These are phyloP conservation scores for Camelus bactrianus DNA, from an alignment of 2,113 vertebrate species.

Conservation along the genomic window DNA sequence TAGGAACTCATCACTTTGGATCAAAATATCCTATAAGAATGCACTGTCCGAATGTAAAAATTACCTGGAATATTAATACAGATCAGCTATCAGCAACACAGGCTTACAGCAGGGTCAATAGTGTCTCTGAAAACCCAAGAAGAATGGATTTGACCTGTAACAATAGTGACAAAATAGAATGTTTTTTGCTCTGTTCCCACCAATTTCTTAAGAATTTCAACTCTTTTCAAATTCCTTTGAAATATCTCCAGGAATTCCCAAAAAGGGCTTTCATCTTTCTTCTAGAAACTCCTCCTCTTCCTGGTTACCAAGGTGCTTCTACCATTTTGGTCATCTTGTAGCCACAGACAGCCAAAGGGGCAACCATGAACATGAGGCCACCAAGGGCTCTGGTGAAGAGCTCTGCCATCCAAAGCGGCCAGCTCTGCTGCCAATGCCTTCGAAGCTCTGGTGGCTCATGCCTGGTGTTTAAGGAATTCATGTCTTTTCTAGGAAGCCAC, in stretches of 20 bases:
- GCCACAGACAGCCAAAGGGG: not conserved
- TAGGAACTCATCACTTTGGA: not conserved
- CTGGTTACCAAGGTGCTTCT: not conserved
- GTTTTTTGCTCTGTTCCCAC: not conserved
- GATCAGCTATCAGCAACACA: not conserved
- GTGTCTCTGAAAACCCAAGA: not conserved
- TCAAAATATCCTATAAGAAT: conserved; percentile 17
- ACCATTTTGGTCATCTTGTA: not conserved
- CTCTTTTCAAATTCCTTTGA: not conserved
- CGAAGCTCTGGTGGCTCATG: fast-evolving
- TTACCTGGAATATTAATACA: not conserved
- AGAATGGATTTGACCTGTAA: not conserved
- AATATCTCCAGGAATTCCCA: not conserved
- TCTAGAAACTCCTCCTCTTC: not conserved
- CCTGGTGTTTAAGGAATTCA: not conserved
- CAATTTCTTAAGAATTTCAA: not conserved
- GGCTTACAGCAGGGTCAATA: not conserved
- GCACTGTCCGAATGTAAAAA: not conserved
- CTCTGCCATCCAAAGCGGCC: not conserved
- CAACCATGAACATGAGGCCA: not conserved
- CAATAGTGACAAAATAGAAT: not conserved
- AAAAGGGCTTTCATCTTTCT: not conserved
- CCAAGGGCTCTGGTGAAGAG: not conserved
- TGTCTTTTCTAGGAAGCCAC: not conserved
- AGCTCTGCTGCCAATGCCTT: not conserved